phyloP scores from a whole-genome alignment of 1,140 invertebrate species.

The Drosophila sturtevanti region DNA sequence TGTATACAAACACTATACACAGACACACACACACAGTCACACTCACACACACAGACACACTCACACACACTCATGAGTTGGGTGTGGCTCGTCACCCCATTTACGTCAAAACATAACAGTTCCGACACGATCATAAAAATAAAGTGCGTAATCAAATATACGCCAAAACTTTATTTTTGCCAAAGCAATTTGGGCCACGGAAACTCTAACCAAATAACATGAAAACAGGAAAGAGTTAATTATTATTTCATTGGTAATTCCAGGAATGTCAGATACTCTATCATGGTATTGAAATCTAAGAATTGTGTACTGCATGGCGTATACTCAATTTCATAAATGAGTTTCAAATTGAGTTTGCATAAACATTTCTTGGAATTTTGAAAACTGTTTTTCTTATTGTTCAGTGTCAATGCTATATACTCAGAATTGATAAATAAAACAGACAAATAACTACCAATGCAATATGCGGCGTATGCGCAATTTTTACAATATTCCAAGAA shows the following conservation, averaged over 20 bases:
- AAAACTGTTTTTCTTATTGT: too few species aligned
- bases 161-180: constrained; percentile 21
- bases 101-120: constrained; percentile 46
- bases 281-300: background rate
- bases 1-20: constrained; percentile 7
- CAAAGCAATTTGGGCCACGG: constrained; percentile 11
- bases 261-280: background rate
- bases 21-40: constrained; percentile 7
- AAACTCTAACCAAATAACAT: background rate
- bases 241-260: background rate
- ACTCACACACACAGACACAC: constrained; percentile 7
- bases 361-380: background rate
- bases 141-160: constrained; percentile 59
- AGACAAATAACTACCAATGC: background rate
- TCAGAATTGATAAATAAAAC: background rate
- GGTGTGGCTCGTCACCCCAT: constrained; percentile 12
- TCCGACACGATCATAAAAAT: constrained; percentile 36
- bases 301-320: background rate
- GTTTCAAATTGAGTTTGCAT: background rate
- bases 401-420: background rate
- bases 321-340: background rate
- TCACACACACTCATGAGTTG: constrained; percentile 14
- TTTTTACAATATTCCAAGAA: background rate
- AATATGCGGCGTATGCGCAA: constrained; percentile 22
- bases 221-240: background rate